Conservation (phyloP, 2,113 vertebrate genomes). For the Xenus cinereus region DNA sequence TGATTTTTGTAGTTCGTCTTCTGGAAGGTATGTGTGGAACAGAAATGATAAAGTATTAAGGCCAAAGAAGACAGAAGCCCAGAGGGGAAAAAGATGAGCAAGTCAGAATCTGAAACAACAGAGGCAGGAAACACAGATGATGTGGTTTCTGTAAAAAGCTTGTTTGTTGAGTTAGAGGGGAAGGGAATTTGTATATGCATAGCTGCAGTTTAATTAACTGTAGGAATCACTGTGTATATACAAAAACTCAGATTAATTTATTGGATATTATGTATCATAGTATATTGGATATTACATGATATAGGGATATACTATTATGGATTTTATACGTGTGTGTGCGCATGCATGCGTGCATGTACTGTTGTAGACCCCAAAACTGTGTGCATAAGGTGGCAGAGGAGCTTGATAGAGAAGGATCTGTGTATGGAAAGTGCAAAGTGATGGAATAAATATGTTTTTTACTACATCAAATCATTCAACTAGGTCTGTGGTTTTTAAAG, state of each 20-base stretch:
- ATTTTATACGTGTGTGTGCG: neutral
- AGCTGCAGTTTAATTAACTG: slow-evolving; percentile 11
- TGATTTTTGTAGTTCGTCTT: neutral
- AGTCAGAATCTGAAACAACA: slow-evolving; percentile 48
- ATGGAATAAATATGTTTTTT: neutral
- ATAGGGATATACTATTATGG: neutral
- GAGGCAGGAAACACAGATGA: neutral
- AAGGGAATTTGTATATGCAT: slow-evolving; percentile 1
- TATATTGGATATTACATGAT: neutral
- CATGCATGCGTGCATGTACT: neutral
- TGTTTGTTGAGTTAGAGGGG: slow-evolving; percentile 21
- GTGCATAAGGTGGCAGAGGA: neutral
- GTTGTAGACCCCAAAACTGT: neutral
- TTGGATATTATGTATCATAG: neutral
- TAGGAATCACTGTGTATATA: neutral
- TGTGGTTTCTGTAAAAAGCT: slow-evolving; percentile 35
- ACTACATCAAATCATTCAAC: neutral
- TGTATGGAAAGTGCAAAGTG: neutral
- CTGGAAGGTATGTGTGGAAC: neutral
- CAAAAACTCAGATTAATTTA: neutral
- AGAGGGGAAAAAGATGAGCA: neutral
- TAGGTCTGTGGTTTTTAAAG: neutral
- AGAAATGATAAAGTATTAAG: neutral
- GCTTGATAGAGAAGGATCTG: neutral
- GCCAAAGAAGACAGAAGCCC: slow-evolving; percentile 18